phyloP scores from a whole-genome alignment of 2,113 vertebrate species.

The Microcebus griseorufus region DNA sequence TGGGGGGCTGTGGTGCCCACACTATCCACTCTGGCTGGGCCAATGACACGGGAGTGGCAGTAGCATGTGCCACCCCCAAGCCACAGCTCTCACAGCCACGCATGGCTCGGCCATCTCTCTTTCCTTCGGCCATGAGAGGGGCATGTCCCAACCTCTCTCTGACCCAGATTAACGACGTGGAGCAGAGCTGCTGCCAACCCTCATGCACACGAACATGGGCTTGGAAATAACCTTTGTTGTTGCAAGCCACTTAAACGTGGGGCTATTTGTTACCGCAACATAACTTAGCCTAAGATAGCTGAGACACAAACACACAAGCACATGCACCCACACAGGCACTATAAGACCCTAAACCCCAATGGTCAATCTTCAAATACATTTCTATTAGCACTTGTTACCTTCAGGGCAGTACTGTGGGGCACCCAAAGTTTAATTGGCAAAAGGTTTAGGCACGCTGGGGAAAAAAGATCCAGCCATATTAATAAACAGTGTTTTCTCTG shows the following conservation, averaged over 20 bases:
- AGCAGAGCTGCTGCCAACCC: not conserved
- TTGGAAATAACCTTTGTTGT: not conserved
- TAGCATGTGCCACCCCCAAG: not conserved
- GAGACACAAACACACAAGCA: not conserved
- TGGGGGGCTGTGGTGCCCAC: not conserved
- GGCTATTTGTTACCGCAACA: not conserved
- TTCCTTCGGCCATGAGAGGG: not conserved
- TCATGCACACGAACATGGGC: not conserved
- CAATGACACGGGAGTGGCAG: not conserved
- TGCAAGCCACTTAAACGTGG: not conserved
- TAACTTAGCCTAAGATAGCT: not conserved
- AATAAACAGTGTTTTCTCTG: not conserved
- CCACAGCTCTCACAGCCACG: no score
- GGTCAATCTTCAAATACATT: not conserved
- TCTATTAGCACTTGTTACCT: not conserved
- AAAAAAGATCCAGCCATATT: not conserved
- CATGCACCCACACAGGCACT: not conserved
- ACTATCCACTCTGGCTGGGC: not conserved
- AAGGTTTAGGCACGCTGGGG: not conserved
- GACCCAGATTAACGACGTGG: not conserved
- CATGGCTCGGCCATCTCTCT: accelerated
- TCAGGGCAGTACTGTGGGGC: not conserved
- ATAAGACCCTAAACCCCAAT: not conserved
- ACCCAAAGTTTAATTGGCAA: not conserved
- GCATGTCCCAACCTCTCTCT: not conserved